Evolutionary conservation across 64 coral and sea anemone species (phyloP), one percentile per base, ranked within the genome.

Genomic region (Porites lutea): DNA sequence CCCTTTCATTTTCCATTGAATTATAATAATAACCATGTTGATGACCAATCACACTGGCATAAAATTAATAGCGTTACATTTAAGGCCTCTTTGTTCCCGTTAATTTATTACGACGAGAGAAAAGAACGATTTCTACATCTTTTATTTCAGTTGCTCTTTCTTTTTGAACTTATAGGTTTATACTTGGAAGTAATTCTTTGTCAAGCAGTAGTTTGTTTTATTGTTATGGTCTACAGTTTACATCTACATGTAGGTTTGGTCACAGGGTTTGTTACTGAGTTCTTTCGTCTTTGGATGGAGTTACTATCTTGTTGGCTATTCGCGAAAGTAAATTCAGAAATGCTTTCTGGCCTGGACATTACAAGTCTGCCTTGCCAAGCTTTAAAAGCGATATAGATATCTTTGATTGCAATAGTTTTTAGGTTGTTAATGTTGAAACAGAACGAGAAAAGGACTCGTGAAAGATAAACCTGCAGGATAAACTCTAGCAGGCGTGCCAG

Each of bases 361-460:
- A 23, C 21, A 45, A 72, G 37, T 72, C 69, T 46, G 22, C 69
- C 37, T 72, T 72, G 69, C 69, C 69, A 72, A 72, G 69, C 69
- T 72, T 72, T 5, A 72, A 72, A 72, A 45, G 69, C 69, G 4
- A 13, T 72, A 69, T 69, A 69, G 65, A 69, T 69, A 69, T 19
- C 70, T 72, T 72, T 72, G 70, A 0, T 72, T 72, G 70, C 37
- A 43, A 13, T 72, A 72, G 70, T 72, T 72, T 72, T 9, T 21
- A 72, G 70, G 70, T 72, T 72, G 23, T 72, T 72, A 72, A 72
- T 72, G 69, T 72, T 72, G 69, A 72, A 72, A 72, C 37, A 9
- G 69, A 46, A 72, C 23, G 12, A 72, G 66, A 4, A 70, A 6
- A 70, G 4, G 67, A 70, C 16, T 21, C 19, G 67, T 70, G 67